Evolutionary conservation across 2,113 vertebrate genomes (phyloP).

Genomic region (Cichladusa arquata): DNA sequence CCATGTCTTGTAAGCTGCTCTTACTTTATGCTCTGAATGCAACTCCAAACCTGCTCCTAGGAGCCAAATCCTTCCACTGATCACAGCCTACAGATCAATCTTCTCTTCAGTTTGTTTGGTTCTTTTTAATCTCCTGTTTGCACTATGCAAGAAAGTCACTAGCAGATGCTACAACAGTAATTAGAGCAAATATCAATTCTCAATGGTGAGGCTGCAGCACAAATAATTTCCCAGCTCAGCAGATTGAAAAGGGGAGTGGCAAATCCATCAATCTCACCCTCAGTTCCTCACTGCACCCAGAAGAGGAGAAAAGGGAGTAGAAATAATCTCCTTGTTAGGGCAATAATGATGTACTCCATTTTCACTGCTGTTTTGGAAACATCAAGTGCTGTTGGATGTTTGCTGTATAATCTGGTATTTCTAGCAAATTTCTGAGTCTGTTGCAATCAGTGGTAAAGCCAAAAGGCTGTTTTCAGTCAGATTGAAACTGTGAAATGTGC

Average conservation of each 20-base stretch:
- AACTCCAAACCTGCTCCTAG: neutral
- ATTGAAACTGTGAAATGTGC: neutral
- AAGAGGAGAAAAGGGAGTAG: neutral
- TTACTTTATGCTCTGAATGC: neutral
- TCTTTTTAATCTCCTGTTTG: neutral
- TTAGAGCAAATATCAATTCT: neutral
- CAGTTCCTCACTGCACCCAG: neutral
- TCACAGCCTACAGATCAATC: neutral
- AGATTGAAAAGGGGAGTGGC: neutral
- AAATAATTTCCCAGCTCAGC: neutral
- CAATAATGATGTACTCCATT: neutral
- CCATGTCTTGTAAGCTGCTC: neutral
- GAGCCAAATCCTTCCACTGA: neutral
- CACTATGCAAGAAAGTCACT: neutral
- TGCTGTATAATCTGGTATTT: neutral
- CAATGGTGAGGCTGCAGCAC: neutral
- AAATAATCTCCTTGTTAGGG: neutral
- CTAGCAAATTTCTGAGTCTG: neutral
- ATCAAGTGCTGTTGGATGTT: neutral
- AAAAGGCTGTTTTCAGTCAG: neutral
- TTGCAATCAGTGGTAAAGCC: neutral
- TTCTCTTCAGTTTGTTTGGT: neutral
- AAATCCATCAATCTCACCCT: neutral
- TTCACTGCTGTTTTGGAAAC: neutral
- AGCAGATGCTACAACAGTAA: neutral